Evolutionary conservation across 2,113 vertebrate genomes (phyloP), one percentile per base, ranked within the genome.

Genomic region (Ammodytes dubius): DNA sequence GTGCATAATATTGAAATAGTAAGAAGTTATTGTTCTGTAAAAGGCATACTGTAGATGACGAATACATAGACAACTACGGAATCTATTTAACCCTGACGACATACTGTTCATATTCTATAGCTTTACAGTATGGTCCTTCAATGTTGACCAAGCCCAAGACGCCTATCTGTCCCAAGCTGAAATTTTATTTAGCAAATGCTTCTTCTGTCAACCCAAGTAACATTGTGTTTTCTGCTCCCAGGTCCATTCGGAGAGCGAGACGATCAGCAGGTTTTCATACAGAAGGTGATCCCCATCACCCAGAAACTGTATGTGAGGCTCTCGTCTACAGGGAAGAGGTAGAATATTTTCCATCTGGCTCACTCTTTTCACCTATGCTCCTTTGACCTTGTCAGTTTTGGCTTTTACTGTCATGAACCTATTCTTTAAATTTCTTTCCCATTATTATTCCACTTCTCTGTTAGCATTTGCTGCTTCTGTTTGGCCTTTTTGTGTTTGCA

Each of bases 251-350:
- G 98, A 82, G 98, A 99, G 83, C 94, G 98, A 92, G 98, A 99
- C 56, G 98, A 99, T 85, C 98, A 99, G 74, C 98, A 99, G 78
- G 98, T 99, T 46, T 99, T 99, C 86, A 99, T 99, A 87, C 98
- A 99, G 93, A 99, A 99, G 89, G 98, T 99, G 88, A 98, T 99
- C 84, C 98, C 98, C 46, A 96, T 99, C 88, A 99, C 98, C 1
- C 97, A 97, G 91, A 99, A 98, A 79, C 94, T 99, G 43, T 99
- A 99, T 90, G 98, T 99, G 40, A 96, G 98, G 64, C 96, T 99
- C 9, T 99, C 98, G 50, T 99, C 98, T 35, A 99, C 98, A 58
- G 98, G 98, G 69, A 99, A 97, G 93, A 97, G 98, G 98, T 99
- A 95, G 9, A 5, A 35, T 39, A 2, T 19, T 46, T 27, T 74